These are phyloP conservation scores for Coptotermes formosanus DNA, from an alignment of 1,140 invertebrate genomes.

Conservation along the genomic window DNA sequence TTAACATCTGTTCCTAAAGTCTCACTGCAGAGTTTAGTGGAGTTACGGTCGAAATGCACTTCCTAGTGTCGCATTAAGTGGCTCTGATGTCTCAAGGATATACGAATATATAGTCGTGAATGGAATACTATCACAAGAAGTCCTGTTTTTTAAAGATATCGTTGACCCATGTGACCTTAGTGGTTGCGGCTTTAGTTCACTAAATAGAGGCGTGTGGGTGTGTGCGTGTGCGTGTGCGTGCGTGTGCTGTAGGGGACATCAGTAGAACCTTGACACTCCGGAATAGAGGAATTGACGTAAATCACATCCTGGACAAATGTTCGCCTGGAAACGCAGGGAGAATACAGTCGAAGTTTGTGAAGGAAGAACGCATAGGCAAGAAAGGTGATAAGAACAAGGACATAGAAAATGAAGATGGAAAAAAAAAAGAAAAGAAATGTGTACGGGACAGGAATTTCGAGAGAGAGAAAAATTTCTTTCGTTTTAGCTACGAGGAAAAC, in stretches of 20 bases:
- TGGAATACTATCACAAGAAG: too few relatives aligned
- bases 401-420: not conserved
- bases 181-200: not conserved
- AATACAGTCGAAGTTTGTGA: not conserved
- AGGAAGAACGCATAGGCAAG: not conserved
- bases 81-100: too few relatives aligned
- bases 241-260: too few relatives aligned
- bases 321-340: not conserved
- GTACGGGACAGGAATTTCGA: constrained; percentile 11
- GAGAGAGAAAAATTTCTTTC: constrained; percentile 4
- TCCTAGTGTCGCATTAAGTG: too few relatives aligned
- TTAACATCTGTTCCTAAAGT: too few relatives aligned
- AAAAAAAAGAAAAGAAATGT: not conserved
- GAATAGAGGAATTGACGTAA: constrained; percentile 1
- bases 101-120: too few relatives aligned
- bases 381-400: not conserved
- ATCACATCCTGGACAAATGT: not conserved
- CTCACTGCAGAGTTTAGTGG: too few relatives aligned
- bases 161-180: too few relatives aligned
- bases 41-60: too few relatives aligned
- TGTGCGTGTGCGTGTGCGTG: too few relatives aligned
- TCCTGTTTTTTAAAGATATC: too few relatives aligned
- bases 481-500: constrained; percentile 1
- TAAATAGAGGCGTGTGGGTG: not conserved
- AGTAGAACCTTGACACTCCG: not conserved